Evolutionary conservation across 2,797 vertebrate species (phyloP).

Genomic region (Notamacropus eugenii): DNA sequence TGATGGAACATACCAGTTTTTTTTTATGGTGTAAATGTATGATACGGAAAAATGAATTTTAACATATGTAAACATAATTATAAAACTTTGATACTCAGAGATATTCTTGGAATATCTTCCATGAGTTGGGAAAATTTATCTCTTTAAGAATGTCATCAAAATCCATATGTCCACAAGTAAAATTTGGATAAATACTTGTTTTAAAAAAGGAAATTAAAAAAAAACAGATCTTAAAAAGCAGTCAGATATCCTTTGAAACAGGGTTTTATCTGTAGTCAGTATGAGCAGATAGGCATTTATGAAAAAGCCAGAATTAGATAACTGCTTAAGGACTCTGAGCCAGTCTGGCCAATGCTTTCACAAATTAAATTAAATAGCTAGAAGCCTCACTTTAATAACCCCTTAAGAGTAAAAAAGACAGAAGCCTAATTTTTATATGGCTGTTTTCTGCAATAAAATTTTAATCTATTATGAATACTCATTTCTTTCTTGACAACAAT

Average conservation of each 20-base stretch:
- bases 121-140: slow-evolving; percentile 26
- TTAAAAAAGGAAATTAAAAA: background rate
- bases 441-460: slow-evolving; percentile 60
- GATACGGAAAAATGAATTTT: slow-evolving; percentile 6
- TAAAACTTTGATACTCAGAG: background rate
- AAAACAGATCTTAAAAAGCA: background rate
- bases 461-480: slow-evolving; percentile 53
- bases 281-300: slow-evolving; percentile 15
- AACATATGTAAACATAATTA: slow-evolving; percentile 26
- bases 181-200: slow-evolving; percentile 25
- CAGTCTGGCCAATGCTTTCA: background rate
- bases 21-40: background rate
- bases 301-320: background rate
- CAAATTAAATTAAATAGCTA: slow-evolving; percentile 72
- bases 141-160: slow-evolving; percentile 43
- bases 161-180: slow-evolving; percentile 29
- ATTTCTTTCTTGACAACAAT: slow-evolving; percentile 66
- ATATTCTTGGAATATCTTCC: slow-evolving; percentile 3
- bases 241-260: slow-evolving; percentile 24
- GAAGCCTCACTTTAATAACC: slow-evolving; percentile 46
- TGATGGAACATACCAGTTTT: background rate
- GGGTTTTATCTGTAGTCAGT: background rate
- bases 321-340: slow-evolving; percentile 1
- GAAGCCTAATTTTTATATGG: slow-evolving; percentile 48
- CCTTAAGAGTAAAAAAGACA: slow-evolving; percentile 45